phyloP scores from a whole-genome alignment of 2,888 invertebrate genomes.

The Clunio marinus region DNA sequence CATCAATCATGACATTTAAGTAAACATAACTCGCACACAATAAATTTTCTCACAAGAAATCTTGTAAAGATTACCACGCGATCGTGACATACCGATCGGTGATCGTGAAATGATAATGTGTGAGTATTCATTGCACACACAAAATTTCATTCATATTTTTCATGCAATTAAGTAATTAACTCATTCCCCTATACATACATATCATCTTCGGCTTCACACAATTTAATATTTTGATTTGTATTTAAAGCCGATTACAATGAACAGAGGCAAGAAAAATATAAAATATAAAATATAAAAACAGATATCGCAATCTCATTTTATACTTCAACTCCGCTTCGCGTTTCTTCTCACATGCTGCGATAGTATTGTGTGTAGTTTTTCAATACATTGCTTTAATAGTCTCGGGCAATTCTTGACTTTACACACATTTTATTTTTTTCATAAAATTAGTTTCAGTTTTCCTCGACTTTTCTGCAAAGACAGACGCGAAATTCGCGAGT shows the following conservation, averaged over 20 bases:
- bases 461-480: slow-evolving; percentile 36
- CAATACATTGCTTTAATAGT: slow-evolving; percentile 15
- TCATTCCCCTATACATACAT: neutral
- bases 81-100: neutral
- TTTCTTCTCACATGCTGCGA: neutral
- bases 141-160: slow-evolving; percentile 8
- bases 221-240: no score
- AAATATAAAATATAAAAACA: no score
- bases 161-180: slow-evolving; percentile 27
- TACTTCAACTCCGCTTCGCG: no score
- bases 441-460: slow-evolving; percentile 33
- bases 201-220: slow-evolving; percentile 6
- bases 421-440: neutral
- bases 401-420: neutral
- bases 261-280: no score
- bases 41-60: no score
- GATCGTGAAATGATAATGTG: neutral
- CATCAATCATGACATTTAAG: no score
- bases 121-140: no score
- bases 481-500: slow-evolving; percentile 36
- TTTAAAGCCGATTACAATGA: no score
- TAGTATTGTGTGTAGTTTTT: slow-evolving; percentile 5
- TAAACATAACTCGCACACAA: no score
- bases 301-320: no score
- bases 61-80: no score